Percentiles rank a stretch among this genome's conserved stretches.
Conservation (phyloP, 2,113 vertebrate species). For the Sarotherodon lohbergeri region DNA sequence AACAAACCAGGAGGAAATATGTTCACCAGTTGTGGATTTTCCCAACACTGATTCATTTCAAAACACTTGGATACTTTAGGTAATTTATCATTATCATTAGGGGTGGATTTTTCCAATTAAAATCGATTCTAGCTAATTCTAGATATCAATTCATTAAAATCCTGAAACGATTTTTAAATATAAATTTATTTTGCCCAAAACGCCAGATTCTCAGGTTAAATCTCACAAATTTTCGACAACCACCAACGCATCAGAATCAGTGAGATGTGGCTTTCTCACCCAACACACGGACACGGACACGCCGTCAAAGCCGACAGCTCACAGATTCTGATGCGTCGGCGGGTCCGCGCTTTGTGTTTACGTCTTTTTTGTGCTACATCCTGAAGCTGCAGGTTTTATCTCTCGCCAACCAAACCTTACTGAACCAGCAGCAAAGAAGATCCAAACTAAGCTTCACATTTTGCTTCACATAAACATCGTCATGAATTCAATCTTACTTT, state of each 20-base stretch:
- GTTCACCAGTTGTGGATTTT: background rate
- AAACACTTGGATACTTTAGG: background rate
- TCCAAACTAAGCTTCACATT: background rate
- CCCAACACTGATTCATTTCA: background rate
- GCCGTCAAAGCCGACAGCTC: background rate
- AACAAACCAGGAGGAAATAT: background rate
- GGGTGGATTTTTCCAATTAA: background rate
- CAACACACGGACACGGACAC: background rate
- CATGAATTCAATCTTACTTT: background rate
- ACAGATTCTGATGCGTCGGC: too few species aligned
- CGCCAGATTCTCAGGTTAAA: too few species aligned
- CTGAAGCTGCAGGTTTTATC: background rate
- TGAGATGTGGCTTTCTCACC: background rate
- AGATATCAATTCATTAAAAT: background rate
- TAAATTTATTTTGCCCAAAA: background rate
- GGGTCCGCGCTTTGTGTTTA: too few species aligned
- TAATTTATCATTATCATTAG: background rate
- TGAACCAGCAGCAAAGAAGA: background rate
- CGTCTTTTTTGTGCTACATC: background rate
- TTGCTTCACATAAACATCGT: background rate
- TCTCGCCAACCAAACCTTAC: background rate
- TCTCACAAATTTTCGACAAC: background rate
- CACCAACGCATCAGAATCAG: background rate
- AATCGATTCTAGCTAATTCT: background rate
- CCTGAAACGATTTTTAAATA: background rate